Conservation (phyloP, 2,113 vertebrate species). For the Corydoras maculifer region DNA sequence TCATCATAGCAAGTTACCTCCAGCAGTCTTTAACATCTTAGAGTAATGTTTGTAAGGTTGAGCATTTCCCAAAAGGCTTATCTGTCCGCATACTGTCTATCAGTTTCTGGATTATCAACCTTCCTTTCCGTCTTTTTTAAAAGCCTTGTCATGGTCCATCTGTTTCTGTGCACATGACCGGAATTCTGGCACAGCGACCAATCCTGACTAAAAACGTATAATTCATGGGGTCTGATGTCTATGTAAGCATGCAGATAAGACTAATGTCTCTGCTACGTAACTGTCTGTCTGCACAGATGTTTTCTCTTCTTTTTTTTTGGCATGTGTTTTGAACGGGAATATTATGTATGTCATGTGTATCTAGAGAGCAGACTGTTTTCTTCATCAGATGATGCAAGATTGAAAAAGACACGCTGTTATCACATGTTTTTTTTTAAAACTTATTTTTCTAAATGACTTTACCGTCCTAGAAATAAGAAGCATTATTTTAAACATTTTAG, state of each 20-base stretch:
- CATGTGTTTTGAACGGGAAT: conserved; percentile 29
- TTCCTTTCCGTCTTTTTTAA: conserved; percentile 15
- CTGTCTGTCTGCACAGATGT: conserved; percentile 36
- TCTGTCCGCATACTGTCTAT: conserved; percentile 6
- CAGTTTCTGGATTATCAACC: conserved; percentile 4
- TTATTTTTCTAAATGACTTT: background rate
- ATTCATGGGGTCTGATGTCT: conserved; percentile 36
- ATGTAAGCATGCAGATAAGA: conserved; percentile 40
- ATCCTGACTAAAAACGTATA: conserved; percentile 39
- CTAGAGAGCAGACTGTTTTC: conserved; percentile 27
- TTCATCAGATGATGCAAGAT: conserved; percentile 45
- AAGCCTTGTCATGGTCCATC: conserved; percentile 24
- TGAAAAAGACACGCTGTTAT: conserved; percentile 31
- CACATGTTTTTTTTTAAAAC: too few relatives aligned
- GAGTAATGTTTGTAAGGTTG: conserved; percentile 1
- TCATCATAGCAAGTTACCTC: background rate
- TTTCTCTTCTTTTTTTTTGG: conserved; percentile 27
- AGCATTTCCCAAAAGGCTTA: conserved; percentile 16
- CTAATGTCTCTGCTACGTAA: conserved; percentile 35
- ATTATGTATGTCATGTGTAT: conserved; percentile 24
- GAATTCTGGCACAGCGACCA: conserved; percentile 24
- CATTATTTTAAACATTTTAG: background rate
- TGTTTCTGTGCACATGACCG: conserved; percentile 32
- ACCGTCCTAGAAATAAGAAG: background rate
- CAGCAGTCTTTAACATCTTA: conserved; percentile 7